Conservation (phyloP, 2,888 invertebrate species). For the Eulithis testata region DNA sequence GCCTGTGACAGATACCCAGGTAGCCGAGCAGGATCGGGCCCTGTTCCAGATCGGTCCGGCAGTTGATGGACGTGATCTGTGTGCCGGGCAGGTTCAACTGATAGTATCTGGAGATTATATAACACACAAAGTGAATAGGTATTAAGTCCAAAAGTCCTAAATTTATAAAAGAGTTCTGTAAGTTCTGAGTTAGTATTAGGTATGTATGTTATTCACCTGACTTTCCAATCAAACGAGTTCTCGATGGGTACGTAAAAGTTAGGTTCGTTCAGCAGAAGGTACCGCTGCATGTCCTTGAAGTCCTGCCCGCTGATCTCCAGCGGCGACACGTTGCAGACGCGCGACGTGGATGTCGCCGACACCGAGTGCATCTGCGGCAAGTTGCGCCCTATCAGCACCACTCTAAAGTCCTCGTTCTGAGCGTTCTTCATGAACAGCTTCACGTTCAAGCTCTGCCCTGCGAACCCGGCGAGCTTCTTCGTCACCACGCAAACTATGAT, state of each 20-base stretch:
- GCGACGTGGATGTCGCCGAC: constrained; percentile 16
- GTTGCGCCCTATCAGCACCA: constrained; percentile 55
- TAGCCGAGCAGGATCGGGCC: constrained; percentile 70
- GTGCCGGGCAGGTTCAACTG: constrained; percentile 48
- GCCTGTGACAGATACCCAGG: constrained; percentile 59
- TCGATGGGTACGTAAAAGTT: constrained; percentile 71
- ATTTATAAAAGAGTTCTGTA: no score
- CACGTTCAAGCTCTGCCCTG: constrained; percentile 61
- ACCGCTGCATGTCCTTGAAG: constrained; percentile 53
- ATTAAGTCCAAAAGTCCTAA: no score
- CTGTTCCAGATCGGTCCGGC: constrained; percentile 48
- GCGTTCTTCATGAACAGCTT: constrained; percentile 48
- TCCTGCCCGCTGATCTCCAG: constrained; percentile 37
- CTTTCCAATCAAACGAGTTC: constrained; percentile 68
- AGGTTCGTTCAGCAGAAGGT: constrained; percentile 64
- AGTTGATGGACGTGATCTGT: constrained; percentile 58
- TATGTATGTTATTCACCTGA: constrained; percentile 56
- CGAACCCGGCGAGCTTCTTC: constrained; percentile 51
- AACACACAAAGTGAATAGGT: no score
- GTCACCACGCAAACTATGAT: constrained; percentile 71
- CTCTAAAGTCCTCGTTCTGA: constrained; percentile 30
- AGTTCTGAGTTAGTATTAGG: no score
- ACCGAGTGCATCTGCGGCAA: constrained; percentile 27
- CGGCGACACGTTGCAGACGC: constrained; percentile 13
- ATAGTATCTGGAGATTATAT: constrained; percentile 64